These are phyloP conservation scores for Chrysolina oricalcia DNA, from an alignment of 2,888 invertebrate genomes.

Conservation along the genomic window DNA sequence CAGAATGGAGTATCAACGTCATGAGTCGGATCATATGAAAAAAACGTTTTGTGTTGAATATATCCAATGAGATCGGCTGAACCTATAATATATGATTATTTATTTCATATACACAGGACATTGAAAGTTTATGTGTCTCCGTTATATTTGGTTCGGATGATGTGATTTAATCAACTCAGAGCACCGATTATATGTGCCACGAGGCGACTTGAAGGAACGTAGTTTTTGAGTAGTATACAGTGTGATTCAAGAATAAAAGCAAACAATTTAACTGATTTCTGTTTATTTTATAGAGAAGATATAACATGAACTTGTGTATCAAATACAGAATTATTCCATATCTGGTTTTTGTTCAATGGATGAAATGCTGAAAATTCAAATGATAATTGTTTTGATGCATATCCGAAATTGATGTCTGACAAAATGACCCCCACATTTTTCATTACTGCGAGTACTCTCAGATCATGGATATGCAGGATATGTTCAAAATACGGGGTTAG, in stretches of 20 bases:
- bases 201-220: not conserved
- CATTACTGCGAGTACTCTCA: not conserved
- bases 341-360: not conserved
- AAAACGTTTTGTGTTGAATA: not conserved
- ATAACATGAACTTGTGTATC: not conserved
- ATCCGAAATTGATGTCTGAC: not conserved
- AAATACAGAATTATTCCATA: not conserved
- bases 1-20: too few relatives aligned
- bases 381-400: not conserved
- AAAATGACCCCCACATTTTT: not conserved
- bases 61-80: not conserved
- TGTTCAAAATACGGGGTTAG: not conserved
- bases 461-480: not conserved
- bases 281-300: not conserved
- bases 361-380: conserved; percentile 1
- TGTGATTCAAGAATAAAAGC: not conserved
- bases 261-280: not conserved
- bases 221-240: not conserved
- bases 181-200: not conserved
- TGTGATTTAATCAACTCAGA: not conserved
- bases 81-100: not conserved
- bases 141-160: not conserved
- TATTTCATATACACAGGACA: not conserved
- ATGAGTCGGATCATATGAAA: too few relatives aligned
- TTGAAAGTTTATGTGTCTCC: not conserved